These are phyloP conservation scores for Stomorhina lunata DNA, from an alignment of 2,888 invertebrate species.

Conservation along the genomic window DNA sequence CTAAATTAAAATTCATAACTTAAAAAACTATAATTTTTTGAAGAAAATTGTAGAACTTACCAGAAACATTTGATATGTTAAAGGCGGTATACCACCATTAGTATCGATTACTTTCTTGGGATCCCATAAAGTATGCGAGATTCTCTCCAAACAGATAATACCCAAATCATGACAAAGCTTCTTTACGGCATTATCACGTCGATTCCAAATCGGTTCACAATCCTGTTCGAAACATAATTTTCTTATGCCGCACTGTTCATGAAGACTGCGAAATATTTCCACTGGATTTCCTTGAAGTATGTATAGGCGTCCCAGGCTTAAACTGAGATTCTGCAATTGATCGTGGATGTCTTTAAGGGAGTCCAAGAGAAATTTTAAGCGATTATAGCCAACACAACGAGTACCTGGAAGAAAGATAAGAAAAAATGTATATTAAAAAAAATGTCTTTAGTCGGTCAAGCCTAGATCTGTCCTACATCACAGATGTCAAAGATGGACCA, in stretches of 20 bases:
- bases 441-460: background rate
- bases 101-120: slow-evolving; percentile 84
- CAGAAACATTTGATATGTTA: slow-evolving; percentile 87
- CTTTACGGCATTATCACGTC: slow-evolving; percentile 83
- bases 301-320: slow-evolving; percentile 81
- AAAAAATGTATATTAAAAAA: slow-evolving; percentile 29
- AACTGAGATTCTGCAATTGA: slow-evolving; percentile 80
- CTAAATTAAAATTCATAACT: slow-evolving; percentile 75
- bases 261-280: slow-evolving; percentile 82
- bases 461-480: too few species aligned
- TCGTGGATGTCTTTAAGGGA: slow-evolving; percentile 84
- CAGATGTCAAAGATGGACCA: too few species aligned
- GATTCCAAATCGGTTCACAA: slow-evolving; percentile 86
- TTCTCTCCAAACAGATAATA: slow-evolving; percentile 82
- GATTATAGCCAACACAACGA: slow-evolving; percentile 84
- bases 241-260: slow-evolving; percentile 82
- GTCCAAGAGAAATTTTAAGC: slow-evolving; percentile 86
- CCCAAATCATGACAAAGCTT: slow-evolving; percentile 81
- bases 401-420: slow-evolving; percentile 80
- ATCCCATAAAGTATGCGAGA: slow-evolving; percentile 88
- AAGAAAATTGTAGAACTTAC: slow-evolving; percentile 76
- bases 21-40: background rate
- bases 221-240: slow-evolving; percentile 84
- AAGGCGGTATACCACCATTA: slow-evolving; percentile 86
- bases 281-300: slow-evolving; percentile 84